phyloP scores from a whole-genome alignment of 1,140 invertebrate genomes.

The Monomorium pharaonis region DNA sequence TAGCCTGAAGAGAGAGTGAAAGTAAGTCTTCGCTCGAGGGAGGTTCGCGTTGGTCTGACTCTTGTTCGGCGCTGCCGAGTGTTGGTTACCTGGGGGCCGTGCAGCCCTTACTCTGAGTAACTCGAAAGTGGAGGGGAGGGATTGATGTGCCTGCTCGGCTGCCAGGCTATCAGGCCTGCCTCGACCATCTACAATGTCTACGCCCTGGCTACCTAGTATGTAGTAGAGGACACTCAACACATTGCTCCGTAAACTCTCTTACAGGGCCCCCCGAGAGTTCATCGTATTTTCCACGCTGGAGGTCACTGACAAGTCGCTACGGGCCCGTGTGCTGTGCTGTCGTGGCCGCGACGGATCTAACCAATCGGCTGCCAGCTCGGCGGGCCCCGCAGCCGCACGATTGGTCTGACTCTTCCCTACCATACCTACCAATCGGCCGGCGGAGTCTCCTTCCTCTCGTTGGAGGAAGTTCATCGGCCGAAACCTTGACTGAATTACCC shows the following conservation, averaged over 20 bases:
- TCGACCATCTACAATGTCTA: conserved; percentile 80
- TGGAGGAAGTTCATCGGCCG: conserved; percentile 87
- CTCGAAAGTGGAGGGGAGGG: conserved; percentile 79
- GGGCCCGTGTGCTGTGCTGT: conserved; percentile 67
- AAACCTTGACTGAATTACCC: conserved; percentile 91
- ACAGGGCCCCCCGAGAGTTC: conserved; percentile 83
- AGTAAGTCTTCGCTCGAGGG: conserved; percentile 85
- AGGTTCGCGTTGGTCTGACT: conserved; percentile 85
- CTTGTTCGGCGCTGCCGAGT: conserved; percentile 80
- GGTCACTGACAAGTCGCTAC: conserved; percentile 86
- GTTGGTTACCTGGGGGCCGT: conserved; percentile 82
- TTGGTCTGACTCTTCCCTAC: conserved; percentile 80
- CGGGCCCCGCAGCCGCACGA: conserved; percentile 66
- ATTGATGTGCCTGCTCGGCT: conserved; percentile 71
- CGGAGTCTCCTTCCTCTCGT: conserved; percentile 73
- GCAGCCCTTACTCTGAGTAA: conserved; percentile 81
- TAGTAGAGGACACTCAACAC: conserved; percentile 72
- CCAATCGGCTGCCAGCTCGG: conserved; percentile 70
- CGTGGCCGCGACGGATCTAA: conserved; percentile 61
- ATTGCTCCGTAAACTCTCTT: conserved; percentile 62
- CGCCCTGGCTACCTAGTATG: conserved; percentile 81
- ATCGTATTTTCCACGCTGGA: conserved; percentile 88
- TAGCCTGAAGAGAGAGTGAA: conserved; percentile 80
- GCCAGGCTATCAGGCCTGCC: conserved; percentile 58
- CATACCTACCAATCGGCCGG: conserved; percentile 62